These are phyloP conservation scores for Pycnonotus jocosus DNA, from an alignment of 2,113 vertebrate species.

Conservation along the genomic window DNA sequence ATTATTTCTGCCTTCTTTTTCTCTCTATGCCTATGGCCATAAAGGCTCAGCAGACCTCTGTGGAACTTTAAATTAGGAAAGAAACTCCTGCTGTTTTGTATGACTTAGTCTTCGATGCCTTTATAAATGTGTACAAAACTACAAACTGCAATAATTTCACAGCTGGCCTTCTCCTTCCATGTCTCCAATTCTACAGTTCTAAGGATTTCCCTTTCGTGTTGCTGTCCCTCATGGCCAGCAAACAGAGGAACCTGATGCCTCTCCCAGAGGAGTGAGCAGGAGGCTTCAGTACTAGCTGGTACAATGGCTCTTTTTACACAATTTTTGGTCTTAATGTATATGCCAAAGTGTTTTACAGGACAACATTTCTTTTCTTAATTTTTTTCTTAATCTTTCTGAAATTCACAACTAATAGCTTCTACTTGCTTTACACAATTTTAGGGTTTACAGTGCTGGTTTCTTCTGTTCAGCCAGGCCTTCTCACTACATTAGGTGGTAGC, in stretches of 20 bases:
- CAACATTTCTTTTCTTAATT: neutral
- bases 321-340: neutral
- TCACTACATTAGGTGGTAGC: neutral
- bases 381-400: neutral
- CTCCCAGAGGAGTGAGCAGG: neutral
- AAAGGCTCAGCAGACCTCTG: neutral
- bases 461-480: neutral
- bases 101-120: neutral
- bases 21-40: neutral
- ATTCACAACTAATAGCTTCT: neutral
- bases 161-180: neutral
- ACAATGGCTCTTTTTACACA: neutral
- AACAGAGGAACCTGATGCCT: neutral
- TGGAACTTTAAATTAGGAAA: conserved; percentile 17
- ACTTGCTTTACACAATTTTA: neutral
- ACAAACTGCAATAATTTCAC: neutral
- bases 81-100: conserved; percentile 23
- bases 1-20: conserved; percentile 10
- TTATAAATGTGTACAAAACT: neutral
- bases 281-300: neutral
- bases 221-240: neutral
- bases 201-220: neutral
- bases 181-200: neutral
- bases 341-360: neutral
- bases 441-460: neutral